Base-by-base conservation (phyloP, 2,888 invertebrate genomes). In the Eudasyphora cyanicolor region DNA sequence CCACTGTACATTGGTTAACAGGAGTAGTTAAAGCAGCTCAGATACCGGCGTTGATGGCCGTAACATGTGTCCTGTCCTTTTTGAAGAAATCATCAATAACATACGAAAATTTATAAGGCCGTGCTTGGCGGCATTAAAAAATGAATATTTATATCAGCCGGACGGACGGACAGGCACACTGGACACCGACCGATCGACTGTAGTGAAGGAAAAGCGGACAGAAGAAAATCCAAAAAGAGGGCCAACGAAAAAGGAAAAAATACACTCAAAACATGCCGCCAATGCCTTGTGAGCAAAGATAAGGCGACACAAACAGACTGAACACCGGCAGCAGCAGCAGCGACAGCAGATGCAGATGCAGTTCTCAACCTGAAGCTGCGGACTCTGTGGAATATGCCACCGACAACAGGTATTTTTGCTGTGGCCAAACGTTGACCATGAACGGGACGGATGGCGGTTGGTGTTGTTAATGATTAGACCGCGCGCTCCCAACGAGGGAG, bases 11-110 rank as follows among this genome's bases (percentile, higher is more conserved):
- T 1, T 45, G n/a, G 12, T 45, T 45, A n/a, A n/a, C 45, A 14
- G 45, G n/a, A n/a, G n/a, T 12, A 45, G 24, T 57, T 54, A 57
- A 57, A 24, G 51, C 24, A 78, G 74, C 12, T n/a, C 60, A 24
- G 17, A 42, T 27, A 54, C 49, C 76, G 78, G 54, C 57, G 76
- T 54, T 86, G 86, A 86, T 87, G 85, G 84, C 76, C 85, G 87
- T 87, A 89, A 89, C 89, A 89, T 89, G 89, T 89, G 88, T 87
- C 88, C 86, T 82, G 75, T 77, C 75, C 81, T 71, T 67, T 87
- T 88, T 87, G 79, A 88, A 88, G 81, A 88, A 88, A 89, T 88
- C 89, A 89, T 89, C 89, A 89, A 89, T 89, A 89, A 87, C 89
- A 87, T 88, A 87, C 86, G 87, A 86, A 88, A 87, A 89, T 89